These are phyloP conservation scores for Amphipyra tragopoginis DNA, from an alignment of 2,888 invertebrate species.

Conservation along the genomic window DNA sequence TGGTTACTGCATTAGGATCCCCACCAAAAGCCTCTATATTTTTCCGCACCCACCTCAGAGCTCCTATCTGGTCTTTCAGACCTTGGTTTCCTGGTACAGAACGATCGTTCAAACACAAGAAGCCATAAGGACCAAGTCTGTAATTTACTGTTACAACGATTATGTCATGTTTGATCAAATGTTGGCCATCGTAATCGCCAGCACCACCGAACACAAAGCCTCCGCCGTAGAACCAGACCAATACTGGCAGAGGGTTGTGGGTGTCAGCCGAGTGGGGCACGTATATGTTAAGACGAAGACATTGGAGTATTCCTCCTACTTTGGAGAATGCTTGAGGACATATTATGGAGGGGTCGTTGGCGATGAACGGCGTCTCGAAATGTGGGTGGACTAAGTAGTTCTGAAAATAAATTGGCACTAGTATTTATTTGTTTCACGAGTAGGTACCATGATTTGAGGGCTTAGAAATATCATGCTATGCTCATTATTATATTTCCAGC, in stretches of 20 bases:
- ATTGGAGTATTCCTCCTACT: constrained; percentile 64
- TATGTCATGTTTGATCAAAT: constrained; percentile 68
- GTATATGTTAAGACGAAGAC: constrained; percentile 67
- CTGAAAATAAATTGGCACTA: constrained; percentile 58
- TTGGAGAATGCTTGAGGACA: constrained; percentile 66
- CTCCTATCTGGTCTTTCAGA: constrained; percentile 75
- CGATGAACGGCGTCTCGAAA: constrained; percentile 68
- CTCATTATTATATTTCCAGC: no score
- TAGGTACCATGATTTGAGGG: not conserved
- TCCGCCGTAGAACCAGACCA: constrained; percentile 81
- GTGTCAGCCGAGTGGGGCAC: constrained; percentile 60
- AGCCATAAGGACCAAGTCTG: constrained; percentile 79
- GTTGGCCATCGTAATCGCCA: constrained; percentile 69
- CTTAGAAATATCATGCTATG: no score
- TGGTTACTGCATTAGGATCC: constrained; percentile 69
- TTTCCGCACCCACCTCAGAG: constrained; percentile 73
- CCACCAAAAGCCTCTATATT: constrained; percentile 78
- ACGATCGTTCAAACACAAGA: constrained; percentile 74
- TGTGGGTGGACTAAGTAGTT: constrained; percentile 56
- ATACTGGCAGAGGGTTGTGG: constrained; percentile 65
- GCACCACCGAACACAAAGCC: constrained; percentile 71
- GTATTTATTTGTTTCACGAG: not conserved
- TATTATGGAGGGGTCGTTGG: constrained; percentile 64
- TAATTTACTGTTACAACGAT: constrained; percentile 74
- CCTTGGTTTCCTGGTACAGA: constrained; percentile 75